These are phyloP conservation scores for Troides aeacus DNA, from an alignment of 2,888 invertebrate species.

Conservation along the genomic window DNA sequence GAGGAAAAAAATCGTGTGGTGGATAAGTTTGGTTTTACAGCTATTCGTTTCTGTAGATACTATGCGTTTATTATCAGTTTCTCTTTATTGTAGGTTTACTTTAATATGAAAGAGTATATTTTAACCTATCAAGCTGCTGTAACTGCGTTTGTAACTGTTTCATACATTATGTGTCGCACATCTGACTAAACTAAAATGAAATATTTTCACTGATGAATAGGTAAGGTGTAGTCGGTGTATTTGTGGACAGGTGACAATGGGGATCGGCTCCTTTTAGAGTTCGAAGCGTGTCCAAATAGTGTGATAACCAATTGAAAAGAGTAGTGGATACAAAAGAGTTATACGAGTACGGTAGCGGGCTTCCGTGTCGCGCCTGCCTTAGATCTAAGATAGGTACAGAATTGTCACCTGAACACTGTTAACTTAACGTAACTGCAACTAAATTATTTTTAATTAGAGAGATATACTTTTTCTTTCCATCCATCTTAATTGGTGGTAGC, in stretches of 20 bases:
- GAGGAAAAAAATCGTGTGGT: no score
- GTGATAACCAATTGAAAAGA: constrained; percentile 63
- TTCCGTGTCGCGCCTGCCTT: constrained; percentile 57
- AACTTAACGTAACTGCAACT: no score
- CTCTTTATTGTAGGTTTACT: no score
- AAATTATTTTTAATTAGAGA: no score
- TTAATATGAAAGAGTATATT: background rate
- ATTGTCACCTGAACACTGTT: constrained; percentile 13
- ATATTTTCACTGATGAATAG: constrained; percentile 28
- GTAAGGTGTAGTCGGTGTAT: constrained; percentile 34
- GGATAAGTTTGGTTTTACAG: no score
- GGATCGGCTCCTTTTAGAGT: constrained; percentile 57
- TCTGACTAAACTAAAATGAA: constrained; percentile 29
- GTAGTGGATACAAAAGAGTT: constrained; percentile 57
- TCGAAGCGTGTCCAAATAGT: constrained; percentile 60
- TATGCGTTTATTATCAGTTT: no score
- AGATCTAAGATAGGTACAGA: constrained; percentile 43
- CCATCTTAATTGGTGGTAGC: no score
- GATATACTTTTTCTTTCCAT: no score
- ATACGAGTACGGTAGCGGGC: constrained; percentile 76
- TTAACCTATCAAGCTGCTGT: background rate
- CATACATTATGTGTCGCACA: constrained; percentile 23
- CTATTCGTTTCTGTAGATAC: no score
- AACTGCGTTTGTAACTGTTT: constrained; percentile 5
- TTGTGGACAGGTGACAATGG: constrained; percentile 58